phyloP scores from a whole-genome alignment of 2,113 vertebrate species.

The Acanthochromis polyacanthus region DNA sequence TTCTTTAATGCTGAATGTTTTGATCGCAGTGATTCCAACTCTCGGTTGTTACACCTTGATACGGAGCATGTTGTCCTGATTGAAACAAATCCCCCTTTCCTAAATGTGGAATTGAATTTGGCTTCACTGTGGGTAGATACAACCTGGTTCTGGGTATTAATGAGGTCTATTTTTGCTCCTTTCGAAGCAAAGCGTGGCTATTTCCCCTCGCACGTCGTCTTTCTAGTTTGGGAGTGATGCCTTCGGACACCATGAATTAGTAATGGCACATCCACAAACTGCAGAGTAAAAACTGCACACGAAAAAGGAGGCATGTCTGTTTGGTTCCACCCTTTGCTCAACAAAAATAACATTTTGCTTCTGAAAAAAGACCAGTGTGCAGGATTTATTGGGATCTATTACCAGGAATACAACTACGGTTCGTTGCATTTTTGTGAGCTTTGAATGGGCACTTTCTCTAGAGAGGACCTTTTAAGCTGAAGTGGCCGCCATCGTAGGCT shows the following conservation, averaged over 20 bases:
- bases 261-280: constrained; percentile 24
- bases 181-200: background rate
- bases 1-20: background rate
- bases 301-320: constrained; percentile 19
- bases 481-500: too few species aligned
- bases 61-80: background rate
- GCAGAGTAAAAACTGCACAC: constrained; percentile 27
- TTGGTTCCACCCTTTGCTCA: background rate
- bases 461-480: too few species aligned
- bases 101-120: background rate
- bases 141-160: constrained; percentile 1
- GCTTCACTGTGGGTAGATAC: background rate
- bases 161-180: background rate
- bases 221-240: constrained; percentile 35
- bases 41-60: too few species aligned
- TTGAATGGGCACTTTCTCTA: too few species aligned
- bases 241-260: constrained; percentile 48
- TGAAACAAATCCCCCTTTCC: background rate
- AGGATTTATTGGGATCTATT: too few species aligned
- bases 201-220: constrained; percentile 35
- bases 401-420: too few species aligned
- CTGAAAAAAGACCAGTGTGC: too few species aligned
- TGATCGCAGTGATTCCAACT: background rate
- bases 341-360: background rate
- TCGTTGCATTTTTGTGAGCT: too few species aligned